A percentile compares a stretch with the other conserved stretches of the same genome.
Conservation (phyloP, 1,140 invertebrate genomes). For the Penaeus vannamei region DNA sequence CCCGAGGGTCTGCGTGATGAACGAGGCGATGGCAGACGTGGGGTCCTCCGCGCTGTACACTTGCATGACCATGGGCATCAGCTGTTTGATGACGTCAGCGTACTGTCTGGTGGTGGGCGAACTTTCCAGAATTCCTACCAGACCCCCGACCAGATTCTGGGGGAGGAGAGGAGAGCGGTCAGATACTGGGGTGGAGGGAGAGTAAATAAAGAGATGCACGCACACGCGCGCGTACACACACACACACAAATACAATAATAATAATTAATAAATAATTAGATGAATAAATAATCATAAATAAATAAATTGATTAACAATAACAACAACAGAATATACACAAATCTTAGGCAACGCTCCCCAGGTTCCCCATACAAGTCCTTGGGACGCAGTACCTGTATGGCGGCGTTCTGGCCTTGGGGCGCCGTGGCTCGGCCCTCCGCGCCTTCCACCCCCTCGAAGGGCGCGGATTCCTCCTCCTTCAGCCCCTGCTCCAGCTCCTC, state of each 20-base stretch:
- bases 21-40: constrained; percentile 43
- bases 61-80: constrained; percentile 53
- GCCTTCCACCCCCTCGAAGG: background rate
- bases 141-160: constrained; percentile 49
- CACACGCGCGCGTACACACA: no score
- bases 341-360: no score
- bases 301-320: no score
- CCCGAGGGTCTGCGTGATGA: constrained; percentile 50
- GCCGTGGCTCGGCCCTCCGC: background rate
- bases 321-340: no score
- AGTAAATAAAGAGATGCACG: no score
- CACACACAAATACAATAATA: no score
- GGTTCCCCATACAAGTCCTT: no score
- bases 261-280: no score
- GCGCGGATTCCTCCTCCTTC: background rate
- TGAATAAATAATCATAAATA: no score
- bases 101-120: constrained; percentile 63
- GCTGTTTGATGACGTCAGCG: constrained; percentile 50
- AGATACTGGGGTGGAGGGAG: no score
- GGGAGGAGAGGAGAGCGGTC: background rate
- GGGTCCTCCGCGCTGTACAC: constrained; percentile 51
- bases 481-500: background rate
- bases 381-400: background rate
- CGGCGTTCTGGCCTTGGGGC: background rate
- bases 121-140: constrained; percentile 60